These are phyloP conservation scores for Pogonus chalceus DNA, from an alignment of 1,140 invertebrate species.

Conservation along the genomic window DNA sequence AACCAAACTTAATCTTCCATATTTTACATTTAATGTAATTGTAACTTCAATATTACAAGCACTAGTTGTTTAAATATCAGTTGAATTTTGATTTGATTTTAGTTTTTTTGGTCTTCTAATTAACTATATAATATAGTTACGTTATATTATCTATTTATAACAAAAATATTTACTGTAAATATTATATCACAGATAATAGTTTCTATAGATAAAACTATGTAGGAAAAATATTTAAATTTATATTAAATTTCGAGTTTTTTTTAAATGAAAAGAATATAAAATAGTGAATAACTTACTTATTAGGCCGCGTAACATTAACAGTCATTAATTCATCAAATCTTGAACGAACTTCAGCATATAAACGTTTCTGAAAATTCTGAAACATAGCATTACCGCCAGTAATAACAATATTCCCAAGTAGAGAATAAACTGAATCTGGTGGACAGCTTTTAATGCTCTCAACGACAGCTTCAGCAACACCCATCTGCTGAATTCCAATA, in stretches of 20 bases:
- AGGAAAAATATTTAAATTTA: slow-evolving; percentile 2
- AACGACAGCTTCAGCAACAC: slow-evolving; percentile 82
- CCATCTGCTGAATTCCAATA: slow-evolving; percentile 89
- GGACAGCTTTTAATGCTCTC: slow-evolving; percentile 62
- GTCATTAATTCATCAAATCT: slow-evolving; percentile 66
- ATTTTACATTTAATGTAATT: no score
- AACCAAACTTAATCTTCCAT: no score
- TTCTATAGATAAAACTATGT: slow-evolving; percentile 12
- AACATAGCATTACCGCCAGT: slow-evolving; percentile 83
- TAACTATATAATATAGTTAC: background rate
- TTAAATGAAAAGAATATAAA: slow-evolving; percentile 1
- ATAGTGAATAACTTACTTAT: slow-evolving; percentile 42
- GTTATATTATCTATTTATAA: background rate
- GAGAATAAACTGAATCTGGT: slow-evolving; percentile 66
- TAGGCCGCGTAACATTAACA: slow-evolving; percentile 59
- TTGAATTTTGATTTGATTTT: no score
- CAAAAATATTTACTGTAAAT: slow-evolving; percentile 2
- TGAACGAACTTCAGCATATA: slow-evolving; percentile 70
- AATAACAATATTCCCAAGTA: slow-evolving; percentile 82
- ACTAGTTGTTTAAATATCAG: no score
- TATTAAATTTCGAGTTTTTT: slow-evolving; percentile 1
- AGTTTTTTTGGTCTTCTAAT: background rate
- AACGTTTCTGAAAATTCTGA: slow-evolving; percentile 72
- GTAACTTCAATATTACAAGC: no score
- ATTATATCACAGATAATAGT: slow-evolving; percentile 13